phyloP scores from a whole-genome alignment of 2,797 vertebrate genomes.

The Pangasius mekongensis region DNA sequence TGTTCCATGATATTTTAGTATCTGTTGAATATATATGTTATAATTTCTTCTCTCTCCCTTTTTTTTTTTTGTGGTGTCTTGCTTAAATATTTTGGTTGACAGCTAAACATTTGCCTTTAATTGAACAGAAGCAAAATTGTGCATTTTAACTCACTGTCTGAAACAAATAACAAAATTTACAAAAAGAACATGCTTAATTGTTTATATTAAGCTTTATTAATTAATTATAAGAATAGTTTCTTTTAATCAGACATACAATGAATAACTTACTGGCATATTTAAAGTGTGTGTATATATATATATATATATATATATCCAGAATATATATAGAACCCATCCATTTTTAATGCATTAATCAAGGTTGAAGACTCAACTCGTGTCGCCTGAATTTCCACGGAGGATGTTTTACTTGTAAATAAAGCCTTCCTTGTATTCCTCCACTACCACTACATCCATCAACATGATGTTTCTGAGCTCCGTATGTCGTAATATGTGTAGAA shows the following conservation, averaged over 20 bases:
- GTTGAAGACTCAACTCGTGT: neutral
- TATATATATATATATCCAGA: neutral
- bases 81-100: neutral
- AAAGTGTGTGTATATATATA: no score
- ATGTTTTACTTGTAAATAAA: neutral
- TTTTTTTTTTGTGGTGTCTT: neutral
- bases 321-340: no score
- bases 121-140: no score
- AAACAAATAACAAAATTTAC: neutral
- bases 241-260: neutral
- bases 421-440: neutral
- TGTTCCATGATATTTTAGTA: neutral
- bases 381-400: neutral
- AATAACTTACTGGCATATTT: neutral
- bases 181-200: neutral
- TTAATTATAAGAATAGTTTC: neutral
- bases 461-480: neutral
- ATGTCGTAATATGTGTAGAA: no score
- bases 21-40: neutral
- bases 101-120: no score
- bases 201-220: neutral
- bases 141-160: neutral
- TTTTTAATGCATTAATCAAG: neutral
- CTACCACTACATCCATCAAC: no score
- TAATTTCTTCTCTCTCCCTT: neutral